Base-by-base conservation (phyloP, 2,888 invertebrate genomes). In the Teleiodes luculella region DNA sequence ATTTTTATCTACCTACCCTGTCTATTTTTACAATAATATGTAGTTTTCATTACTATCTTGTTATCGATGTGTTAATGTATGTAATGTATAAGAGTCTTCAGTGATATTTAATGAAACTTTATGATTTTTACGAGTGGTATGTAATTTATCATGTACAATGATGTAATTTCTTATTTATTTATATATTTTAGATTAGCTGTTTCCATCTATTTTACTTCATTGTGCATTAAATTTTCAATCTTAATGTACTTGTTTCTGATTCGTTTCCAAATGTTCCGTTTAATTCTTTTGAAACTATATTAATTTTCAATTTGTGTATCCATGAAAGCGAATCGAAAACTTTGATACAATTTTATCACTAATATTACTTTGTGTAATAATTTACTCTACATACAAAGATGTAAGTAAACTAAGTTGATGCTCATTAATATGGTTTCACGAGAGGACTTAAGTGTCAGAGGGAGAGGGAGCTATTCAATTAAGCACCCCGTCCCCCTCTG, bases 371-470 rank as follows among this genome's bases (percentile, higher is more conserved):
- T n/a, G n/a, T n/a, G n/a, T n/a, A n/a, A n/a, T n/a, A n/a, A n/a
- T n/a, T n/a, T n/a, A 43, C 43, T 20, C 28, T 43, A 43, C 24
- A 43, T 28, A 11, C 8, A 28, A 24, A 28, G 20, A 13, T 10
- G 43, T 24, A 13, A 8, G 43, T 28, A 14, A 36, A 45, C 43
- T 50, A 16, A 37, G 45, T 36, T 36, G 50, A 3, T n/a, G 16
- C 52, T 47, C 45, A 39, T 35, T 55, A 39, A 55, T 54, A 41
- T 55, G 47, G 50, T 53, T 55, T 52, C 53, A 55, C 53, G 52
- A 48, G 53, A 55, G 55, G 47, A 33, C 55, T 53, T 50, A 33
- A 39, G 43, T 11, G 49, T 52, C 20, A 16, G 46, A 58, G n/a
- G 1, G 56, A 46, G 46, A 53, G 2, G 24, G 39, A 24, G 8